Base-by-base conservation (phyloP, 2,888 invertebrate genomes). In the Scaptomyza cyrtandrae region DNA sequence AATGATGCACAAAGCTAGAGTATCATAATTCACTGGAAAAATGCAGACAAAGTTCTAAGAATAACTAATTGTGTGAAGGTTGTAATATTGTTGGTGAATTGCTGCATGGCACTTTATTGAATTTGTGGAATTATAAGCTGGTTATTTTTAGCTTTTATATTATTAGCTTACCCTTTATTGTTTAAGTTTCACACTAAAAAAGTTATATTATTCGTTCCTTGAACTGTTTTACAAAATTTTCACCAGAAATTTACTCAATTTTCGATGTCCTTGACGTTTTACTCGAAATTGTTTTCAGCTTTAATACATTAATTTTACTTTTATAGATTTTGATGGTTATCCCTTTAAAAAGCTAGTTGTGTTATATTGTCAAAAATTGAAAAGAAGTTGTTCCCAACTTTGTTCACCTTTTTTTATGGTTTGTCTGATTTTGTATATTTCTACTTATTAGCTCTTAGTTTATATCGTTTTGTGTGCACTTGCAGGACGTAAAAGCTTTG, bases 401-500 rank as follows among this genome's bases (percentile, higher is more conserved):
- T 19, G 1, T 19, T 43, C 19, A 45, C 13, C 13, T 14, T 10
- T 33, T 10, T 29, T 14, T 16, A 31, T n/a, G n/a, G 7, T 59
- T 29, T 35, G 1, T 14, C 54, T 11, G 9, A 29, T 19, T 2
- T 46, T 41, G 0, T 24, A 46, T 7, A 6, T 31, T 3, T 0
- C 9, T 31, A 31, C 31, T 31, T 1, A 10, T 37, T 14, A 0
- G 7, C 24, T 24, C 14, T 46, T 57, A 33, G 29, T 57, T 57
- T 13, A 27, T 10, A 3, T 71, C 52, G 2, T 60, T 63, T 46
- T 73, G 31, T 1, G 43, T 46, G 70, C 79, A 78, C 49, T 75
- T 80, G 69, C 79, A 80, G 43, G 62, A 66, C 9, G 59, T 67
- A 31, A 80, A 59, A 14, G 62, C 62, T 66, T 79, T 79, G 6